Evolutionary conservation across 2,888 invertebrate species (phyloP).

Genomic region (Agonopterix alstromeriana): DNA sequence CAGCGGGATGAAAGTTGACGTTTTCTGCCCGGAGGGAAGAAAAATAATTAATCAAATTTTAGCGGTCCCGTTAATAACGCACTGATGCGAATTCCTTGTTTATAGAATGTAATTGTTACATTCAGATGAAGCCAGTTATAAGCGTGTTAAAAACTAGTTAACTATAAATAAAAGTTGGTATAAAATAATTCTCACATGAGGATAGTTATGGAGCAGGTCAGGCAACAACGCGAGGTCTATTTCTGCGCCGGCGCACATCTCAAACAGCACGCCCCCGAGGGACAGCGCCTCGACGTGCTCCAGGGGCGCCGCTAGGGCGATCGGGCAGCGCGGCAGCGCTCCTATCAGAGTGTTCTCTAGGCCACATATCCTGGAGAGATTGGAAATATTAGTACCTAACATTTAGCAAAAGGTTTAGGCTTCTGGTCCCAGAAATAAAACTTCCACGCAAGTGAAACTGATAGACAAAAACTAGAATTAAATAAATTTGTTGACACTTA

Average conservation of each 20-base stretch:
- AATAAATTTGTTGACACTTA: too few relatives aligned
- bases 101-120: too few relatives aligned
- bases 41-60: too few relatives aligned
- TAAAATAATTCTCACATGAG: slow-evolving; percentile 76
- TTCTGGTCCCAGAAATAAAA: too few relatives aligned
- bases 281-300: slow-evolving; percentile 73
- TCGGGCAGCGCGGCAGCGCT: slow-evolving; percentile 74
- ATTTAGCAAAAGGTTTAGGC: not conserved
- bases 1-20: too few relatives aligned
- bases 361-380: slow-evolving; percentile 81
- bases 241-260: slow-evolving; percentile 93
- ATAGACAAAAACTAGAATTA: too few relatives aligned
- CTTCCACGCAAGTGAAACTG: too few relatives aligned
- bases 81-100: too few relatives aligned
- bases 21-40: too few relatives aligned
- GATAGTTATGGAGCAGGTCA: slow-evolving; percentile 81
- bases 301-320: slow-evolving; percentile 44
- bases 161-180: not conserved
- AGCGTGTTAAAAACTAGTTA: too few relatives aligned
- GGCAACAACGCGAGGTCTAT: slow-evolving; percentile 84
- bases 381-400: not conserved
- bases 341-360: slow-evolving; percentile 91
- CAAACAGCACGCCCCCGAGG: slow-evolving; percentile 91
- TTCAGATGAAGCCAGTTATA: too few relatives aligned
- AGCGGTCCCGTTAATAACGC: too few relatives aligned